These are phyloP conservation scores for Lumbricus terrestris DNA, from an alignment of 2,888 invertebrate genomes.

Conservation along the genomic window DNA sequence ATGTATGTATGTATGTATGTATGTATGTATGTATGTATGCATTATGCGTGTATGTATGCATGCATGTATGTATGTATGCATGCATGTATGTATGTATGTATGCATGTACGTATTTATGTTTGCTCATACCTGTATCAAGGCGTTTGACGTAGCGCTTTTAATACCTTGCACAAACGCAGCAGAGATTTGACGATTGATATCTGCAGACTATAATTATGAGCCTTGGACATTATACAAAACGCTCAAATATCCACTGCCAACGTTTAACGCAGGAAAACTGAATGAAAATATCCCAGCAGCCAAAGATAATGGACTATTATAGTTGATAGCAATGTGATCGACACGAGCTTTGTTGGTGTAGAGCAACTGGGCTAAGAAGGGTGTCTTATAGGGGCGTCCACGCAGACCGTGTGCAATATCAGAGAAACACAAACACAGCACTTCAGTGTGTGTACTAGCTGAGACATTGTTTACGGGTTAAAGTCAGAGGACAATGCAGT, in stretches of 20 bases:
- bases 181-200: no score
- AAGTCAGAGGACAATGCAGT: not conserved
- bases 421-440: no score
- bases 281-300: no score
- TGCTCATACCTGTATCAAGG: not conserved
- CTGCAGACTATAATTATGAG: not conserved
- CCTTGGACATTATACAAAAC: not conserved
- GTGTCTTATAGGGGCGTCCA: no score
- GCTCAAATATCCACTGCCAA: not conserved
- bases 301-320: no score
- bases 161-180: no score
- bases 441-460: not conserved
- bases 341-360: not conserved
- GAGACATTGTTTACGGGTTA: not conserved
- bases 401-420: no score
- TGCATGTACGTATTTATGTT: no score
- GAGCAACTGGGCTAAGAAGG: not conserved
- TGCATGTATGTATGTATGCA: constrained; percentile 15
- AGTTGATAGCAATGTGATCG: no score
- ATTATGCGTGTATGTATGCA: constrained; percentile 26
- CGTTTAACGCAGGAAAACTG: not conserved
- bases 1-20: constrained; percentile 24
- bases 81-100: not conserved
- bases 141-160: no score
- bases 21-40: constrained; percentile 26